These are phyloP conservation scores for Chlamydotis undulata DNA, from an alignment of 2,113 vertebrate genomes.

Conservation along the genomic window DNA sequence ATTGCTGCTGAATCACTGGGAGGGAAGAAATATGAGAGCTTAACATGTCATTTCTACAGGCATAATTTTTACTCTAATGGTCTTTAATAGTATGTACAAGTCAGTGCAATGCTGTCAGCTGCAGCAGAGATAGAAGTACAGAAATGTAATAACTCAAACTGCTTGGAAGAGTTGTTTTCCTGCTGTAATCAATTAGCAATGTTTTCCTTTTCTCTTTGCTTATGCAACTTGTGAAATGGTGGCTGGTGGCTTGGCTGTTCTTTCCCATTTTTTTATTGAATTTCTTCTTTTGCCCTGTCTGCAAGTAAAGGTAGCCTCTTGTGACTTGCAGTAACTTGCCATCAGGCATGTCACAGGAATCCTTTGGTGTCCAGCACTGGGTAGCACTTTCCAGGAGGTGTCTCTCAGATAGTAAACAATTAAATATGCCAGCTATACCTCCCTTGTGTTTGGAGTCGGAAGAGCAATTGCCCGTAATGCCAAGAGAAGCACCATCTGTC, in stretches of 20 bases:
- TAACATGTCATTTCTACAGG: conserved; percentile 51
- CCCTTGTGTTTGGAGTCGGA: neutral
- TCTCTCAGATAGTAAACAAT: neutral
- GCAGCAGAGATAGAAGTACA: conserved; percentile 6
- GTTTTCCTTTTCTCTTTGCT: conserved; percentile 31
- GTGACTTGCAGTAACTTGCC: neutral
- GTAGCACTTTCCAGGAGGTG: neutral
- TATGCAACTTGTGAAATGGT: neutral
- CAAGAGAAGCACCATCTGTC: neutral
- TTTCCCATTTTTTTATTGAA: neutral
- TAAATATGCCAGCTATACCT: neutral
- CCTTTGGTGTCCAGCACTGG: neutral
- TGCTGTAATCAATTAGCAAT: conserved; percentile 26
- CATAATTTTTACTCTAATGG: conserved; percentile 60
- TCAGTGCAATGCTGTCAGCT: conserved; percentile 39
- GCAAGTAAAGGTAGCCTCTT: neutral
- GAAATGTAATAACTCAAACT: conserved; percentile 7
- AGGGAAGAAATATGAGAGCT: conserved; percentile 28
- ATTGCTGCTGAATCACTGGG: conserved; percentile 50
- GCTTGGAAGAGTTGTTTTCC: conserved; percentile 25
- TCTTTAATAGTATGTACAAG: conserved; percentile 44
- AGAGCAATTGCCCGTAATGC: neutral
- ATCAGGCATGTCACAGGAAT: neutral
- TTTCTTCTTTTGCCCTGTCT: neutral
- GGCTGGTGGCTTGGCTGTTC: neutral